A percentile compares a stretch with the other conserved stretches of the same genome.
phyloP scores from a whole-genome alignment of 92 coral and sea anemone species.

The Palythoa grandis region DNA sequence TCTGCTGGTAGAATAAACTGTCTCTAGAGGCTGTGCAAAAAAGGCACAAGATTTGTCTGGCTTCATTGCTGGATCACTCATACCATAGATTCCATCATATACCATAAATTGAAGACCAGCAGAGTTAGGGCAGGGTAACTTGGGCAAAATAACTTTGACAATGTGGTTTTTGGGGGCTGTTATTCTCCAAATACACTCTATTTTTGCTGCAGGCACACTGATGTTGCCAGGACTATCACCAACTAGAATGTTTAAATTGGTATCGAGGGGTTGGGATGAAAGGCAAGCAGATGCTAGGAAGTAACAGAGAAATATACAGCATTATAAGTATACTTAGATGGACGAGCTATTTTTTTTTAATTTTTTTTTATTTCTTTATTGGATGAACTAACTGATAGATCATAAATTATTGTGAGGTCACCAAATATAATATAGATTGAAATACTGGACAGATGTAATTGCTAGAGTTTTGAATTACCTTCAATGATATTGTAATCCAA shows the following conservation, averaged over 20 bases:
- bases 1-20: slow-evolving; percentile 20
- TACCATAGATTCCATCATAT: slow-evolving; percentile 27
- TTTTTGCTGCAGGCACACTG: background rate
- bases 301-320: background rate
- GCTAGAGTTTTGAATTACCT: too few relatives aligned
- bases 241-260: slow-evolving; percentile 23
- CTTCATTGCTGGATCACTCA: background rate
- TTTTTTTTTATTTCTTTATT: too few relatives aligned
- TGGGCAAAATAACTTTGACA: slow-evolving; percentile 5
- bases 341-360: background rate
- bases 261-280: background rate
- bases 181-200: slow-evolving; percentile 37
- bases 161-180: slow-evolving; percentile 27
- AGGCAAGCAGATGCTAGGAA: slow-evolving; percentile 1
- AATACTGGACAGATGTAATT: too few relatives aligned
- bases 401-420: too few relatives aligned
- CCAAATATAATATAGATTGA: too few relatives aligned
- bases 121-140: background rate
- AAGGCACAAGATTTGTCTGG: background rate
- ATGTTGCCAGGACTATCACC: slow-evolving; percentile 22
- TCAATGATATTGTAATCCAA: too few relatives aligned
- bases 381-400: too few relatives aligned
- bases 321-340: background rate
- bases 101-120: background rate
- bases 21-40: background rate